Conservation (phyloP, 2,113 vertebrate genomes). For the Plecotus auritus region DNA sequence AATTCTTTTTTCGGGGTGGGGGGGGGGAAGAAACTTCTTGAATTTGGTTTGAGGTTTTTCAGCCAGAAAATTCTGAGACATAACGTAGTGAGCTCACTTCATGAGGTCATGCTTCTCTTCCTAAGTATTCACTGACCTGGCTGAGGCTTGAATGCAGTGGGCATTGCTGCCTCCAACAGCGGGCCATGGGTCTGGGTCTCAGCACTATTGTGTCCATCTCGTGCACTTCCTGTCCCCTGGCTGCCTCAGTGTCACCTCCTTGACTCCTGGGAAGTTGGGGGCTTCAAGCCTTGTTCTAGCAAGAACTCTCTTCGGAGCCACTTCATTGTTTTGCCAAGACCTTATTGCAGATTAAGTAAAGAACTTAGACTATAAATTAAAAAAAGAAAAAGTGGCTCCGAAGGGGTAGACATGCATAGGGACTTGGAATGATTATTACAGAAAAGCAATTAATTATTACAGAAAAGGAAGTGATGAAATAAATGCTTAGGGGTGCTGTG, state of each 20-base stretch:
- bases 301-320: neutral
- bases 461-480: neutral
- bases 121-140: neutral
- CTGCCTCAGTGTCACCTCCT: neutral
- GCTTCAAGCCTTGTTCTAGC: neutral
- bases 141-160: neutral
- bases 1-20: constrained; percentile 13
- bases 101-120: neutral
- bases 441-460: neutral
- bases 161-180: neutral
- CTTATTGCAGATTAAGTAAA: neutral
- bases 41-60: constrained; percentile 24
- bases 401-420: neutral
- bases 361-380: neutral
- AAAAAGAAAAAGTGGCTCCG: no score
- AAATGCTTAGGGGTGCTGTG: fast-evolving
- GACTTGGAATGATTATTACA: neutral
- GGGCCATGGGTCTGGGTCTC: neutral
- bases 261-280: neutral
- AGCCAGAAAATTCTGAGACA: neutral
- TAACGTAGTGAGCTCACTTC: neutral
- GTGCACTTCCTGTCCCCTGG: neutral
- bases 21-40: neutral
- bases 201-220: neutral
- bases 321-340: neutral